A percentile compares a stretch with the other conserved stretches of the same genome.
Conservation (phyloP, 2,113 vertebrate genomes). For the Aleadryas rufinucha region DNA sequence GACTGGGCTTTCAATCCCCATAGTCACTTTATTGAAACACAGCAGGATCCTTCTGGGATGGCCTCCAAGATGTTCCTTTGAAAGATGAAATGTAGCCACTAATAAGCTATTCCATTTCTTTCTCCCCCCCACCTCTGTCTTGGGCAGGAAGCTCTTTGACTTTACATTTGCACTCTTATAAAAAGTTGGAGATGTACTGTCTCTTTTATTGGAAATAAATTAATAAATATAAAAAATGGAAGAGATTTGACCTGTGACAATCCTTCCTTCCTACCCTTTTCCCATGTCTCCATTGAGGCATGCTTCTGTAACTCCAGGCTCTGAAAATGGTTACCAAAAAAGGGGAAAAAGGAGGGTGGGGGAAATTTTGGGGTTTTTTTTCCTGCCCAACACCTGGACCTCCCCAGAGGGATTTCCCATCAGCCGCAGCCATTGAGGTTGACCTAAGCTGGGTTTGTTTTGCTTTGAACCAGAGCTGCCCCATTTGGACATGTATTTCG, state of each 20-base stretch:
- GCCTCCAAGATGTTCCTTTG: constrained; percentile 51
- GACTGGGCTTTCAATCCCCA: background rate
- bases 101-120: constrained; percentile 15
- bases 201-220: background rate
- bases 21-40: constrained; percentile 45
- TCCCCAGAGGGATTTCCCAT: constrained; percentile 39
- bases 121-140: background rate
- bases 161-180: background rate
- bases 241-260: background rate
- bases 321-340: background rate
- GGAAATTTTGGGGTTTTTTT: background rate
- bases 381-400: constrained; percentile 37
- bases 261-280: background rate
- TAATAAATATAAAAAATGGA: background rate
- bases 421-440: constrained; percentile 32
- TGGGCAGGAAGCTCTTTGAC: background rate
- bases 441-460: background rate
- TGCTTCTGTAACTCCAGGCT: background rate
- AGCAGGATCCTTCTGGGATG: constrained; percentile 59
- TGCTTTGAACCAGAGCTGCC: background rate
- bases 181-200: background rate
- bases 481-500: background rate
- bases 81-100: constrained; percentile 50
- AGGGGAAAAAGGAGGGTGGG: background rate
- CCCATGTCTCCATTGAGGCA: background rate